phyloP scores from a whole-genome alignment of 2,797 vertebrate genomes.

The Poliocrania exsul region DNA sequence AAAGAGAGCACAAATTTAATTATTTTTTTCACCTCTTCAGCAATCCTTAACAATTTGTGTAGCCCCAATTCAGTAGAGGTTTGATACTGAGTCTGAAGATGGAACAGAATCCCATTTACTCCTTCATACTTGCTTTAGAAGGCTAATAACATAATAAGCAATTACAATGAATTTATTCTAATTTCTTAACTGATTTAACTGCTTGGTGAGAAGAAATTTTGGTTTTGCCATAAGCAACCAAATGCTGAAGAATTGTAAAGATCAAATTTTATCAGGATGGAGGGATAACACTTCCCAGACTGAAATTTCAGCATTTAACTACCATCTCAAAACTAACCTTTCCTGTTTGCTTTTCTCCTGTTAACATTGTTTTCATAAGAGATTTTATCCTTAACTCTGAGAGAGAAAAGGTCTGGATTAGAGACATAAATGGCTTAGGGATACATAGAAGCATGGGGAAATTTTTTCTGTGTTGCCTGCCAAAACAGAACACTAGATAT shows the following conservation, averaged over 20 bases:
- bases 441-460: neutral
- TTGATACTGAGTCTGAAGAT: neutral
- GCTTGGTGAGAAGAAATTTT: neutral
- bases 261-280: neutral
- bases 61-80: neutral
- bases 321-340: neutral
- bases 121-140: neutral
- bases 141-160: neutral
- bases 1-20: neutral
- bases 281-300: neutral
- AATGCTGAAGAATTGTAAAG: neutral
- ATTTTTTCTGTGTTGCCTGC: conserved; percentile 18
- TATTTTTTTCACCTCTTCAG: neutral
- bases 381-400: conserved; percentile 43
- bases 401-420: conserved; percentile 48
- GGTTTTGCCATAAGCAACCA: neutral
- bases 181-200: neutral
- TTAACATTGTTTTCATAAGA: conserved; percentile 42
- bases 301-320: neutral
- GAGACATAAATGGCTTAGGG: conserved; percentile 30
- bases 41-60: neutral
- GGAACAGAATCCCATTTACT: neutral
- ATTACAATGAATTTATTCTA: neutral
- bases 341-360: conserved; percentile 17
- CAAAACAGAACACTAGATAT: conserved; percentile 44